Percentiles rank a stretch among this genome's conserved stretches.
Evolutionary conservation across 2,113 vertebrate species (phyloP).

Genomic region (Ifrita kowaldi): DNA sequence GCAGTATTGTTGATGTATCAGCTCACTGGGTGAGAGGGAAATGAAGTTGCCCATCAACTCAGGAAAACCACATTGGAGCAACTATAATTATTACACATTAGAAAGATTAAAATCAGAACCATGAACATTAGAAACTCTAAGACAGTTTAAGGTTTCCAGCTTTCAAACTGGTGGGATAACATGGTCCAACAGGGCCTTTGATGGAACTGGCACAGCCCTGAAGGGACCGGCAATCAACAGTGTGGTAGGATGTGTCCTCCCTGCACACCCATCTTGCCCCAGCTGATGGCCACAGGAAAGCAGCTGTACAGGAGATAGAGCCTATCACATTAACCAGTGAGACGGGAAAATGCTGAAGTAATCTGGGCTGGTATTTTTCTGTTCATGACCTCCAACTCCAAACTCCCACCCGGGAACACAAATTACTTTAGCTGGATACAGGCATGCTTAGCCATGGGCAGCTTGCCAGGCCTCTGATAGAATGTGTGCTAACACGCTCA

Average conservation of each 20-base stretch:
- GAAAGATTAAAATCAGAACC: neutral
- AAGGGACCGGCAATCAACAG: neutral
- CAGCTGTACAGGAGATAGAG: neutral
- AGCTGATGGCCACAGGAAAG: neutral
- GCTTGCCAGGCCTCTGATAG: neutral
- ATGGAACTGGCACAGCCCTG: neutral
- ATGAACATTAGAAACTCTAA: neutral
- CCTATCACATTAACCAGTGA: neutral
- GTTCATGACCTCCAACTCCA: neutral
- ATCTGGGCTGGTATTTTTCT: neutral
- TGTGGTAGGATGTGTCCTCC: neutral
- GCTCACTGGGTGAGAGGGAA: neutral
- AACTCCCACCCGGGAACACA: neutral
- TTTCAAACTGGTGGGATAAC: neutral
- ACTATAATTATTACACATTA: neutral
- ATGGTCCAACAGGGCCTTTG: neutral
- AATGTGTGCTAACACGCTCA: neutral
- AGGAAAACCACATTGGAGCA: neutral
- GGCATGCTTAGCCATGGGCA: neutral
- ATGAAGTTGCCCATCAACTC: neutral
- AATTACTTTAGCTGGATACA: neutral
- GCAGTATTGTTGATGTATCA: neutral
- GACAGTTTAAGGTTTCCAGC: neutral
- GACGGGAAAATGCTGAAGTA: neutral
- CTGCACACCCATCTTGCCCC: neutral